phyloP scores from a whole-genome alignment of 2,888 invertebrate genomes.

The Mimumesa dahlbomi region DNA sequence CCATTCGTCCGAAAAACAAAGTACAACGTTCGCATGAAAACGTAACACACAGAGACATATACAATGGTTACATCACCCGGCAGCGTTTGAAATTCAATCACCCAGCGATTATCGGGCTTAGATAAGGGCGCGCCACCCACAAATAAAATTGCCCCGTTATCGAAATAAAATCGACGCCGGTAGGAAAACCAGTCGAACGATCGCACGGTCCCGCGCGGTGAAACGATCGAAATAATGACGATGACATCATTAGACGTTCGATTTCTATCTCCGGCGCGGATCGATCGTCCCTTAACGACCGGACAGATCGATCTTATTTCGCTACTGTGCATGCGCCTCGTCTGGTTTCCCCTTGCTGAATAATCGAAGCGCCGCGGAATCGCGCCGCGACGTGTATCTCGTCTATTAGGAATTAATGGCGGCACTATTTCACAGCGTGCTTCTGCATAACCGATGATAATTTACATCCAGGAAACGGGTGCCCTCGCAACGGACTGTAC shows the following conservation, averaged over 20 bases:
- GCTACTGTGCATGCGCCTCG: slow-evolving; percentile 13
- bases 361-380: slow-evolving; percentile 31
- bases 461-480: slow-evolving; percentile 49
- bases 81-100: no score
- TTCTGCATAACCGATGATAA: slow-evolving; percentile 48
- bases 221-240: slow-evolving; percentile 10
- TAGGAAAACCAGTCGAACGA: background rate
- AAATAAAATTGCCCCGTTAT: no score
- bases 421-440: slow-evolving; percentile 41
- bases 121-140: no score
- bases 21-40: no score
- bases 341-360: slow-evolving; percentile 22
- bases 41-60: no score
- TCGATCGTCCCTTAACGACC: background rate
- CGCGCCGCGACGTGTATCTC: slow-evolving; percentile 23
- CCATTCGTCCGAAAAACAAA: no score
- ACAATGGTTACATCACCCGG: no score
- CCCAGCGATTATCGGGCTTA: no score
- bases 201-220: background rate
- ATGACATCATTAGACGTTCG: slow-evolving; percentile 21
- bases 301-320: slow-evolving; percentile 21
- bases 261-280: background rate
- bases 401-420: slow-evolving; percentile 54
- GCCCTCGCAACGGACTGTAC: slow-evolving; percentile 4
- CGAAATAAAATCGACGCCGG: background rate